phyloP scores from a whole-genome alignment of 2,888 invertebrate species.

The Dynastes grantii region DNA sequence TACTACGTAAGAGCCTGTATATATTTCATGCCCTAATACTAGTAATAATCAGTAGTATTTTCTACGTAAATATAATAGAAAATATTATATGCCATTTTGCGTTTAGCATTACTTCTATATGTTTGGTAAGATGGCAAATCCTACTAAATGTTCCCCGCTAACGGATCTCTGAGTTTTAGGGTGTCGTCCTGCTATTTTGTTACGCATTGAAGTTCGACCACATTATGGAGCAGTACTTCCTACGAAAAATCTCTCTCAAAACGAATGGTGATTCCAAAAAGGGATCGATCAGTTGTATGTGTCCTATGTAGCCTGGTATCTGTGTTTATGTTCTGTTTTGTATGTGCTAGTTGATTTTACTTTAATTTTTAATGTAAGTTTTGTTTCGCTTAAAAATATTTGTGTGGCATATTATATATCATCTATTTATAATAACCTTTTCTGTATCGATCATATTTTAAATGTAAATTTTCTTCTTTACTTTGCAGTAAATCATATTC shows the following conservation, averaged over 20 bases:
- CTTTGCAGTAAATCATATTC: slow-evolving; percentile 31
- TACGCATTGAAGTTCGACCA: slow-evolving; percentile 75
- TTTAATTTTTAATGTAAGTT: neutral
- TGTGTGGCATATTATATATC: neutral
- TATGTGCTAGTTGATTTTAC: slow-evolving; percentile 35
- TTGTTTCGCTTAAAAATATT: neutral
- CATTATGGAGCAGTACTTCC: slow-evolving; percentile 65
- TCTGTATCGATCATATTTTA: neutral
- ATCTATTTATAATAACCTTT: neutral
- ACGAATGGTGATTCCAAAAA: slow-evolving; percentile 33
- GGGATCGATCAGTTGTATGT: slow-evolving; percentile 44
- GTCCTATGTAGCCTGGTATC: slow-evolving; percentile 18
- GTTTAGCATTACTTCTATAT: slow-evolving; percentile 73
- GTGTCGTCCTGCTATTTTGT: slow-evolving; percentile 74
- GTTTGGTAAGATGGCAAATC: slow-evolving; percentile 72
- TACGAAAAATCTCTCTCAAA: slow-evolving; percentile 41
- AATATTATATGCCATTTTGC: slow-evolving; percentile 74
- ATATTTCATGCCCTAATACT: slow-evolving; percentile 75
- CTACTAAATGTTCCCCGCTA: neutral
- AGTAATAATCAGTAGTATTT: slow-evolving; percentile 76
- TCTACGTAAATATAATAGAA: slow-evolving; percentile 77
- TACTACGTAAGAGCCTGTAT: slow-evolving; percentile 76
- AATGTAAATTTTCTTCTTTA: neutral
- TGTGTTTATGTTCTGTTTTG: slow-evolving; percentile 16
- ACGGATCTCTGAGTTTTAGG: slow-evolving; percentile 68